Base-by-base conservation (phyloP, 30 jellyfish, hydroid and myxozoan genomes). In the Cassiopea andromeda region DNA sequence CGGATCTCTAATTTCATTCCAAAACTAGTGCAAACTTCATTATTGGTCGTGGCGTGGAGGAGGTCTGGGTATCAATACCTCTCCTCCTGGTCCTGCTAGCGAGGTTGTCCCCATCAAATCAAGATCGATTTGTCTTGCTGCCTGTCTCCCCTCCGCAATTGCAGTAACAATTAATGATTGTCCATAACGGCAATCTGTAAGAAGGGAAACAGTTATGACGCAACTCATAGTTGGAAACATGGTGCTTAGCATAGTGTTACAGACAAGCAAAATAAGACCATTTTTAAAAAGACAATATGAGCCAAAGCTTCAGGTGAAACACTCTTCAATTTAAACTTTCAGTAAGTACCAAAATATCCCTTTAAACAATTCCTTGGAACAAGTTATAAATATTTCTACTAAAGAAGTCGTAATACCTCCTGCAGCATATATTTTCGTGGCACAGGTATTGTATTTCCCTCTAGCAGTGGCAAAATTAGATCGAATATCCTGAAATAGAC, bases 61-160 rank as follows among this genome's bases (percentile, higher is more conserved):
- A 14, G 97, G 92, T 48, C 97, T 77, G 71, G 97, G 97, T 45
- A 91, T 92, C 66, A 80, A 60, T 15, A 91, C 97, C 27, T 84
- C 97, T 43, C 97, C 97, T 14, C 97, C 97, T 5, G 97, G 97
- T 2, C 97, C 97, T 44, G 97, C 97, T 13, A 91, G 87, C 7
- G 85, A 91, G 17, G 97, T 91, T 27, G 97, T 75, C 46, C 97
- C 97, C 97, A 90, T 90, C 82, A 91, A 70, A 66, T 91, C 97
- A 59, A 91, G 87, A 50, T 91, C 97, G 43, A 91, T 91, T 60
- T 84, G 94, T 48, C 97, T 68, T 3, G 97, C 97, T 46, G 97
- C 97, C 70, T 91, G 97, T 18, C 97, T 75, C 1, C 97, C 97
- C 76, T 91, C 97, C 44, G 97, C 97, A 60, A 91, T 91, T 58